These are phyloP conservation scores for Drosophila seguyi DNA, from an alignment of 1,140 invertebrate species.

Conservation along the genomic window DNA sequence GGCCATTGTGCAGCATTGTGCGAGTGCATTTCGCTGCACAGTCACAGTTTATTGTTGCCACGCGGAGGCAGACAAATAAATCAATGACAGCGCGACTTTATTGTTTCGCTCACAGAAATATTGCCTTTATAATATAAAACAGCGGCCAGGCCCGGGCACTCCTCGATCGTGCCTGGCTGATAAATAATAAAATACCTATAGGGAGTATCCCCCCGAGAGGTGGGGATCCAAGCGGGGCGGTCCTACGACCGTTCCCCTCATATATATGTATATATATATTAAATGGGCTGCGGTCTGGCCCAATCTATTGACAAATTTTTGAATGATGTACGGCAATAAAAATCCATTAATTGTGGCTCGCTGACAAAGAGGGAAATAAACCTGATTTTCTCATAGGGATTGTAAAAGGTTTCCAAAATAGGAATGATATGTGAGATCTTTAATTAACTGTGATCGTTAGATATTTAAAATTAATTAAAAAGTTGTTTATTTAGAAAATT, in stretches of 20 bases:
- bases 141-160: slow-evolving; percentile 36
- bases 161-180: slow-evolving; percentile 65
- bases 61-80: slow-evolving; percentile 81
- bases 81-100: slow-evolving; percentile 84
- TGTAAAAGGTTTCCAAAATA: slow-evolving; percentile 1
- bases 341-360: slow-evolving; percentile 68
- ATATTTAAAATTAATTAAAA: neutral
- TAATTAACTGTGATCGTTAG: neutral
- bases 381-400: slow-evolving; percentile 20
- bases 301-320: slow-evolving; percentile 79
- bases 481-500: neutral
- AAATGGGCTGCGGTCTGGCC: slow-evolving; percentile 74
- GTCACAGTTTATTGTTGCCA: slow-evolving; percentile 77
- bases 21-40: slow-evolving; percentile 76
- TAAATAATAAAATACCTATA: slow-evolving; percentile 83
- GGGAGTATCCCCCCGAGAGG: slow-evolving; percentile 45
- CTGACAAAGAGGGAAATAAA: slow-evolving; percentile 6
- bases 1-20: slow-evolving; percentile 74
- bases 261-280: slow-evolving; percentile 57
- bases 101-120: slow-evolving; percentile 83
- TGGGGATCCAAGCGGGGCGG: neutral
- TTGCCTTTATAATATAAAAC: slow-evolving; percentile 82
- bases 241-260: slow-evolving; percentile 8
- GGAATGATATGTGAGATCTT: too few species aligned
- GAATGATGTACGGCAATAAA: slow-evolving; percentile 80